Evolutionary conservation across 2,797 vertebrate genomes (phyloP), one percentile per base, ranked within the genome.

Genomic region (Onychomys torridus): DNA sequence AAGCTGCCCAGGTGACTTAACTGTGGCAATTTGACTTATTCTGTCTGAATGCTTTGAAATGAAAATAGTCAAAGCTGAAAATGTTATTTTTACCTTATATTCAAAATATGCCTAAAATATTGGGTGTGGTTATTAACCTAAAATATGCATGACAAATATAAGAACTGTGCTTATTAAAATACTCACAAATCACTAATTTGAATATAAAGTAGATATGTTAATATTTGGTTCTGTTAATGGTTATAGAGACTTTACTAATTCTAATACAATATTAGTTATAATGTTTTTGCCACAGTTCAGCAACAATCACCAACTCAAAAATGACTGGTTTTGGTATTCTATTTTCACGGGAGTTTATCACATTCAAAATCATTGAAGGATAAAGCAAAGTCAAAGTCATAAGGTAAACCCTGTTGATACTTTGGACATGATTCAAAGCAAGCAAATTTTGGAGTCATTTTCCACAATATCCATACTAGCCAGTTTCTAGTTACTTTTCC

Each of bases 21-120:
- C 23, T 96, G 85, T 7, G 16, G 63, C 34, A 90, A 2, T 76
- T 29, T 88, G 49, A 84, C 49, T 71, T 12, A 65, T 91, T 89
- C 65, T 23, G 75, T 89, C 65, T 23, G 75, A 57, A 91, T 49
- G 19, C 12, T 86, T 96, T 96, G 32, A 89, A 91, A 90, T 59
- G 77, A 93, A 88, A 86, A 46, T 10, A 65, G 8, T 37, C 5
- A 61, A n/a, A 52, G 29, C 46, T 7, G 0, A 86, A 87, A 65
- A 21, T 37, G 4, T 67, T 69, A 13, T 55, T 59, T 19, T 94
- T 82, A 63, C 76, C 23, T 85, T 86, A 81, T 4, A 40, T 7
- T 92, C 67, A 92, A 75, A 37, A 71, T 77, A 79, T 23, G 19
- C 65, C 93, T 7, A 75, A 94, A 82, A 21, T 85, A 86, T 82